A percentile compares a stretch with the other conserved stretches of the same genome.
Conservation (phyloP, 2,113 vertebrate species). For the Spheniscus mendiculus region DNA sequence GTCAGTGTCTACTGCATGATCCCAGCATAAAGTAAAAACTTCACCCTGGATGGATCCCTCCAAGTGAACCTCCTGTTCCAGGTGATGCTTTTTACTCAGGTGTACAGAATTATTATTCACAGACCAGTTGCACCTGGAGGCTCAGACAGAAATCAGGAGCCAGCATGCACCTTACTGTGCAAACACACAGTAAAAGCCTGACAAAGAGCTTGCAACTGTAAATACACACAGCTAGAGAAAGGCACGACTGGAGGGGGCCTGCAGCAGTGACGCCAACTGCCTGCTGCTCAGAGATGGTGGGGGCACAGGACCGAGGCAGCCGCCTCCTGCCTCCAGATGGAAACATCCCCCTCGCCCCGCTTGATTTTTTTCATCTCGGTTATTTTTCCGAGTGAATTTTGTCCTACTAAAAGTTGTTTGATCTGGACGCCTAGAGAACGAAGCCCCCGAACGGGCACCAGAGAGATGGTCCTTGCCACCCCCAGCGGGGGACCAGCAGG, state of each 20-base stretch:
- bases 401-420: neutral
- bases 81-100: neutral
- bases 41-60: neutral
- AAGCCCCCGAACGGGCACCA: fast-evolving
- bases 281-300: neutral
- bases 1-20: neutral
- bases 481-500: fast-evolving
- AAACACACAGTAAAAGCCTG: neutral
- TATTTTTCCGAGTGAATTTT: neutral
- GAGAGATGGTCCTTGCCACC: neutral
- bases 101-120: neutral
- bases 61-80: neutral
- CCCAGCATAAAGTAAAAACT: neutral
- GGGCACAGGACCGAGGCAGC: neutral
- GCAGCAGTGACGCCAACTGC: neutral
- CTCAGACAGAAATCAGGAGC: neutral
- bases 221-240: neutral
- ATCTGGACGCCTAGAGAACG: neutral
- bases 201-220: neutral
- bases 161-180: neutral
- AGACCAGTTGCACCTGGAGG: neutral
- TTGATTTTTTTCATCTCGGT: neutral
- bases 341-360: neutral
- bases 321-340: neutral
- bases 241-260: neutral